Conservation (phyloP, 2,797 vertebrate genomes). For the Argentina silus region DNA sequence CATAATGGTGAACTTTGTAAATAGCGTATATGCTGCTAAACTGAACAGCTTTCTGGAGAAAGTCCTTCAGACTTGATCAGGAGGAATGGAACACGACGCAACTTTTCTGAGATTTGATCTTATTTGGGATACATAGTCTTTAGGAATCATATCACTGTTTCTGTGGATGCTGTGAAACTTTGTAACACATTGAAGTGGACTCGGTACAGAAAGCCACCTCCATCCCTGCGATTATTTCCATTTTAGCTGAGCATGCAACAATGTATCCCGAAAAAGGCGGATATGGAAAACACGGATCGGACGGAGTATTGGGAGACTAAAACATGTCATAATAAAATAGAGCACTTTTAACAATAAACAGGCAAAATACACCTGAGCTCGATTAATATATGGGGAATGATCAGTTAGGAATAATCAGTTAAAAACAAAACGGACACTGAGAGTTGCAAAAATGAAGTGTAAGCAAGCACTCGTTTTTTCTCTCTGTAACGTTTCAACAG, state of each 20-base stretch:
- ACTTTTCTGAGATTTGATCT: neutral
- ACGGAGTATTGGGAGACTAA: conserved; percentile 33
- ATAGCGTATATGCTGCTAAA: neutral
- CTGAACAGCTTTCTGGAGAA: neutral
- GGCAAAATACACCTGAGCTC: too few species aligned
- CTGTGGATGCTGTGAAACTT: conserved; percentile 34
- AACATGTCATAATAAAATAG: conserved; percentile 10
- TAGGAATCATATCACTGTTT: neutral
- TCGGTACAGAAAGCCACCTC: conserved; percentile 20
- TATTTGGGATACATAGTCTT: neutral
- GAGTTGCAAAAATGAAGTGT: neutral
- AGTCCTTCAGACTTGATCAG: neutral
- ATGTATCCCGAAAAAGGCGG: conserved; percentile 64
- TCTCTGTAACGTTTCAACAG: neutral
- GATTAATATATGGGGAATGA: neutral
- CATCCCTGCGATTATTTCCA: conserved; percentile 23
- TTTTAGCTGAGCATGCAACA: conserved; percentile 72
- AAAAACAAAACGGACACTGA: neutral
- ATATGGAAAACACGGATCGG: conserved; percentile 53
- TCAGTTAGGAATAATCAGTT: neutral
- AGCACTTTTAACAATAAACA: neutral
- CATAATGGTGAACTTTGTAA: neutral
- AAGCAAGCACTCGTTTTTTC: neutral
- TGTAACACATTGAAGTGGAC: conserved; percentile 23
- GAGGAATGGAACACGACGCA: neutral